Percentiles rank a stretch among this genome's conserved stretches.
Evolutionary conservation across 2,113 vertebrate genomes (phyloP).

Genomic region (Puntigrus tetrazona): DNA sequence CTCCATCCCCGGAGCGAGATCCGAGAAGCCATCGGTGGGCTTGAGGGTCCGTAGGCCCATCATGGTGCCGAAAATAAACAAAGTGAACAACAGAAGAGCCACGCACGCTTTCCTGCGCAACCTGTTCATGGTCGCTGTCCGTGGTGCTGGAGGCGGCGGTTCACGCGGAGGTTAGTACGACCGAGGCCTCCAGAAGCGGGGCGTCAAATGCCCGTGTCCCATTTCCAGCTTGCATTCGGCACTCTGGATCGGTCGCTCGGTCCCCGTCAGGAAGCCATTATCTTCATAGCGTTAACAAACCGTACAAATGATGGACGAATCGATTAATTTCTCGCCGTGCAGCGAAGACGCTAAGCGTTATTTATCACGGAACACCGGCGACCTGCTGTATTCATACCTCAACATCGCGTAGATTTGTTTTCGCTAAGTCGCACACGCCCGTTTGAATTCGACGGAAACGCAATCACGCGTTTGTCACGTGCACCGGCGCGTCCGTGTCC

Average conservation of each 20-base stretch:
- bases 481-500: neutral
- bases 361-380: neutral
- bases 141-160: slow-evolving; percentile 55
- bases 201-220: neutral
- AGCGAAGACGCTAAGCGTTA: neutral
- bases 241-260: neutral
- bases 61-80: slow-evolving; percentile 88
- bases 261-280: neutral
- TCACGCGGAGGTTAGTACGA: neutral
- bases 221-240: neutral
- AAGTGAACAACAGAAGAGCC: slow-evolving; percentile 85
- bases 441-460: neutral
- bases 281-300: neutral
- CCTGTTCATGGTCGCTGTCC: slow-evolving; percentile 80
- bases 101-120: slow-evolving; percentile 83
- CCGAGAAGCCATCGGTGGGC: slow-evolving; percentile 83
- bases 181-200: neutral
- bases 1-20: slow-evolving; percentile 80
- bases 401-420: neutral
- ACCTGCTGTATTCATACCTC: neutral
- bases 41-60: slow-evolving; percentile 88
- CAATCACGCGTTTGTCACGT: neutral
- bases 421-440: neutral
- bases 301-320: neutral
- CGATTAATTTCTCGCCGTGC: neutral